Evolutionary conservation across 2,797 vertebrate species (phyloP), one percentile per base, ranked within the genome.

Genomic region (Brachyalestes nurse): DNA sequence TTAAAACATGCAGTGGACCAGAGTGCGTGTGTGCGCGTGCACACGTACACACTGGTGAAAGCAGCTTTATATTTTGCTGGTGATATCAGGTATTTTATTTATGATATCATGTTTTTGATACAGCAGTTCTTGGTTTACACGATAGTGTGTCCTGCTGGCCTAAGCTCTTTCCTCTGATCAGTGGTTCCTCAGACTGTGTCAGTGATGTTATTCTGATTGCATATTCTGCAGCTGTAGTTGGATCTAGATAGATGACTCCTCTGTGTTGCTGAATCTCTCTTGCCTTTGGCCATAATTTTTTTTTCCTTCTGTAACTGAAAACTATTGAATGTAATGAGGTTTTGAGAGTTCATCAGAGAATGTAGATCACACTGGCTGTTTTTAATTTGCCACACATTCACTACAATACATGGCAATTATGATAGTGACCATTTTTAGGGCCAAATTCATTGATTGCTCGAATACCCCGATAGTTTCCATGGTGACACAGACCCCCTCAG

Each of bases 381-480:
- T 40, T 80, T 77, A 47, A 45, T 61, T 53, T 80, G 49, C 49
- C n/a, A 55, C 47, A 19, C 34, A 23, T 69, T 74, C 34, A 45
- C 38, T 57, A 21, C 79, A 19, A 72, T n/a, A 16, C 3, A 1
- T 12, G 14, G 62, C 45, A 42, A 40, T 72, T 72, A 60, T 57
- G 21, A 78, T 82, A 10, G 47, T 71, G 74, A 57, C 69, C 66
- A 21, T 19, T 74, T 49, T 53, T 79, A 57, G 47, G 57, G 58
- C 60, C 64, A 64, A 66, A 19, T 55, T 72, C 25, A 78, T 49
- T 78, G 72, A 84, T 78, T 69, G 51, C 38, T 65, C 10, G 66
- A 76, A 83, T 76, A 76, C 38, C 45, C 40, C 65, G 34, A 73
- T 75, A 28, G 82, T 85, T 73, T 88, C 84, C 71, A 80, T 82